Conservation (phyloP, 1,140 invertebrate genomes). For the Cotesia typhae region DNA sequence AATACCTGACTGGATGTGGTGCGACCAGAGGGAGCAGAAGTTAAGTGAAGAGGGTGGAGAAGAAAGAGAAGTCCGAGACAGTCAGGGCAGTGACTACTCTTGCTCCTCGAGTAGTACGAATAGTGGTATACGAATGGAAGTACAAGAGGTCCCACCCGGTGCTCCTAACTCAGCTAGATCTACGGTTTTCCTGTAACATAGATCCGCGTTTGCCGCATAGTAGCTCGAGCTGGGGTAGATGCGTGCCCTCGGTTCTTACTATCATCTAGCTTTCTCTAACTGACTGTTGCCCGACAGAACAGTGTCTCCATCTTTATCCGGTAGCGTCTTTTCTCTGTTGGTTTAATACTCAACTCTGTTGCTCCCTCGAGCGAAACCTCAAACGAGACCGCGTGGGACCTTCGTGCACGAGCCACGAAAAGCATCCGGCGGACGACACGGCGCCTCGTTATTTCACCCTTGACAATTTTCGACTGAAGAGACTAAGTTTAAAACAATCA, state of each 20-base stretch:
- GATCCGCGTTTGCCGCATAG: slow-evolving; percentile 46
- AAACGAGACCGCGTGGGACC: slow-evolving; percentile 41
- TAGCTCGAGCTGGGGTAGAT: slow-evolving; percentile 31
- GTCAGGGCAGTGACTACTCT: slow-evolving; percentile 24
- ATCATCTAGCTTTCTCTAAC: slow-evolving; percentile 20
- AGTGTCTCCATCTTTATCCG: background rate
- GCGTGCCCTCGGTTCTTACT: slow-evolving; percentile 32
- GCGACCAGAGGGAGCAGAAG: background rate
- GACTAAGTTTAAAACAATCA: slow-evolving; percentile 22
- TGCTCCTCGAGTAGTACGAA: no score
- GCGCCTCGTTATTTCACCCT: slow-evolving; percentile 41
- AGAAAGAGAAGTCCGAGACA: slow-evolving; percentile 27
- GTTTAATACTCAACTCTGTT: slow-evolving; percentile 16
- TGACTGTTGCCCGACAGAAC: slow-evolving; percentile 2
- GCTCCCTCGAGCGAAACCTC: slow-evolving; percentile 41
- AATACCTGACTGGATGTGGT: slow-evolving; percentile 32
- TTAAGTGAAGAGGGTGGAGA: slow-evolving; percentile 2
- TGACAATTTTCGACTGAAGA: slow-evolving; percentile 40
- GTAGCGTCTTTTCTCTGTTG: no score
- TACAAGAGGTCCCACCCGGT: slow-evolving; percentile 32
- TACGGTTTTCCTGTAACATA: slow-evolving; percentile 46
- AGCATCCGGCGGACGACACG: slow-evolving; percentile 41
- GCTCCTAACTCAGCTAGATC: slow-evolving; percentile 43
- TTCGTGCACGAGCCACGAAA: slow-evolving; percentile 41
- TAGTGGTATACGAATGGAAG: background rate